Percentiles rank a stretch among this genome's conserved stretches.
phyloP scores from a whole-genome alignment of 2,888 invertebrate species.

The Cerceris ruficornis region DNA sequence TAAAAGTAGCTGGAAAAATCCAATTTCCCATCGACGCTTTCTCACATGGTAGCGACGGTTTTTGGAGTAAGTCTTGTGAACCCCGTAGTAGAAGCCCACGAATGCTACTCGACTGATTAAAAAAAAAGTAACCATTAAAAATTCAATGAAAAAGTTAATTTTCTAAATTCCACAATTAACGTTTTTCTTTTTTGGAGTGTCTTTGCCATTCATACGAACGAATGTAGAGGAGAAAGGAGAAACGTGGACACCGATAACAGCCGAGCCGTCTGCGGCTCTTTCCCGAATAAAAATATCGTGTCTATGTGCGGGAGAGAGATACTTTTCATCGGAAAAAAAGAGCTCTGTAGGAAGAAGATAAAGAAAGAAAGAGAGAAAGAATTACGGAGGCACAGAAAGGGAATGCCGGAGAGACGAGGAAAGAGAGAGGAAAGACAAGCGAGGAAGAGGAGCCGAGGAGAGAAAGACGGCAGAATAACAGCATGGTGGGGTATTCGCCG shows the following conservation, averaged over 20 bases:
- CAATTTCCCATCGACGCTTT: too few relatives aligned
- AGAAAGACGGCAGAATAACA: conserved; percentile 69
- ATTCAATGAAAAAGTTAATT: too few relatives aligned
- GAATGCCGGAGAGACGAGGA: conserved; percentile 52
- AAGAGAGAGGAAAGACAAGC: conserved; percentile 44
- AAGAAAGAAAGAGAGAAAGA: conserved; percentile 1
- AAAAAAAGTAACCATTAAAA: too few relatives aligned
- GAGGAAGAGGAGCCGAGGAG: conserved; percentile 21
- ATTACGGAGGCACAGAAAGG: conserved; percentile 38
- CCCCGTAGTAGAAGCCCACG: too few relatives aligned
- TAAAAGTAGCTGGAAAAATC: too few relatives aligned
- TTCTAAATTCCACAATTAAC: too few relatives aligned
- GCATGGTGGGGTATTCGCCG: conserved; percentile 62
- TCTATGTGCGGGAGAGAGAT: neutral
- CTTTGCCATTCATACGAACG: neutral
- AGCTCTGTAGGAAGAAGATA: neutral
- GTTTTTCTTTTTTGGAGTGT: too few relatives aligned
- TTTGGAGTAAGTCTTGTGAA: too few relatives aligned
- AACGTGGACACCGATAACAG: conserved; percentile 10
- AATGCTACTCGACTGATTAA: too few relatives aligned
- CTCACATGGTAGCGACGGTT: too few relatives aligned
- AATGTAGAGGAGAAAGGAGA: conserved; percentile 7
- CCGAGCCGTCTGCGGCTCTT: neutral
- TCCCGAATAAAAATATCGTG: neutral
- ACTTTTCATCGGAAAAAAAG: too few relatives aligned